Conservation (phyloP, 2,113 vertebrate genomes). For the Phrynocephalus versicolor region DNA sequence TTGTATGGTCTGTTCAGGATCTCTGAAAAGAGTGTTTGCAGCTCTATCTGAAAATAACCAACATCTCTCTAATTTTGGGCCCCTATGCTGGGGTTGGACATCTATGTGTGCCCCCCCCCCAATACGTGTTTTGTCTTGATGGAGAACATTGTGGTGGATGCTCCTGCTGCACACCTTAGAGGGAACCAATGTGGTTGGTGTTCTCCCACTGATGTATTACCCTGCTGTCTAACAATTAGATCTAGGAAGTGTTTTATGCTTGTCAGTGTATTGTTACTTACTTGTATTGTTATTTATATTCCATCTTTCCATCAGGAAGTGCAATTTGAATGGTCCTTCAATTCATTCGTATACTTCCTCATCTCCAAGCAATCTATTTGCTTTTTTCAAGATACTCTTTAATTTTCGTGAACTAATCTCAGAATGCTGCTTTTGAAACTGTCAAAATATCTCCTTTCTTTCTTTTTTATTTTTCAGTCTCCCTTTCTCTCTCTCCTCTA, state of each 20-base stretch:
- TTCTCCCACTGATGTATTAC: neutral
- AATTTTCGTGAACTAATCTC: neutral
- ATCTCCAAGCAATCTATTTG: neutral
- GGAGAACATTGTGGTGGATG: too few relatives aligned
- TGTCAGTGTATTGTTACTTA: neutral
- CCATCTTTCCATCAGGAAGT: neutral
- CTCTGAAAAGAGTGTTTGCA: neutral
- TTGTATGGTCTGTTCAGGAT: neutral
- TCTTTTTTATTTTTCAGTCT: neutral
- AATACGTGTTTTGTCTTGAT: too few relatives aligned
- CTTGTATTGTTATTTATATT: neutral
- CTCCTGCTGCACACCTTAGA: too few relatives aligned
- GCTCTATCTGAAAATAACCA: neutral
- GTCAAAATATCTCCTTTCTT: neutral
- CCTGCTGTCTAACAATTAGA: neutral
- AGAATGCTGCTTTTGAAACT: neutral
- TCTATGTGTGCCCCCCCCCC: too few relatives aligned
- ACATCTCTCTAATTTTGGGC: too few relatives aligned
- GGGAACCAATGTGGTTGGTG: too few relatives aligned
- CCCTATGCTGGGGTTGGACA: too few relatives aligned
- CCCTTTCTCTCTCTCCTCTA: neutral
- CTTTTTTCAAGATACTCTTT: too few relatives aligned
- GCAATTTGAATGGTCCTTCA: neutral
- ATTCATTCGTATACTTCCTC: neutral
- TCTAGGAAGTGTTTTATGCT: neutral